Base-by-base conservation (phyloP, 2,113 vertebrate species). In the Ptilorrhoa leucosticta region DNA sequence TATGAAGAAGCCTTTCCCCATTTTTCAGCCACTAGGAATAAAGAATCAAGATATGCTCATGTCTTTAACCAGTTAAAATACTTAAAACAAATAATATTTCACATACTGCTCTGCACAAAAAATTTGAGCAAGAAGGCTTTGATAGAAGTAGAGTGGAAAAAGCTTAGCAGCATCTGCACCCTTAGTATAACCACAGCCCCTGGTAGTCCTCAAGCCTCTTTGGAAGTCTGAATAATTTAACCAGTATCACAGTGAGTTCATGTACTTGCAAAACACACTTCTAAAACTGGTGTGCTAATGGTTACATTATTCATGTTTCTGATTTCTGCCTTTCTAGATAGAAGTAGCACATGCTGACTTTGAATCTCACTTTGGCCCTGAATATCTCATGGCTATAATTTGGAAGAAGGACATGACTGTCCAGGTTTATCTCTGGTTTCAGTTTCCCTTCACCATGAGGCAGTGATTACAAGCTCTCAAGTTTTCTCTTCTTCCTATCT, bases 1-100 rank as follows among this genome's bases (percentile, higher is more conserved):
- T 76, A 71, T 37, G 24, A 93, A 93, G 78, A 91, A 75, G 22
- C 2, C 11, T 45, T 90, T 56, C 8, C 19, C 9, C 7, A 21
- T 77, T 93, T 93, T 87, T 77, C n/a, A 87, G 23, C 17, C 37
- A 58, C 66, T 63, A 56, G 51, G 50, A 96, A 68, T 60, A 94
- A 93, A 88, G 15, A 77, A 76, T 68, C 72, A 96, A 78, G 71
- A 54, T 44, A 83, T 56, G 4, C 2, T 72, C 28, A 44, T n/a
- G 7, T 39, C 15, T 66, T 94, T 89, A 90, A 93, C 31, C 24
- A 5, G 2, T 23, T 79, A 83, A 90, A 44, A 39, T 22, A 26
- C 7, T 65, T 94, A 27, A 82, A 63, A 77, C n/a, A 2, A 1
- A 0, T 95, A 83, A 89, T 66, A n/a, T 87, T 89, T 72, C 79